phyloP scores from a whole-genome alignment of 2,797 vertebrate species.

The Microctenopoma lineatum region DNA sequence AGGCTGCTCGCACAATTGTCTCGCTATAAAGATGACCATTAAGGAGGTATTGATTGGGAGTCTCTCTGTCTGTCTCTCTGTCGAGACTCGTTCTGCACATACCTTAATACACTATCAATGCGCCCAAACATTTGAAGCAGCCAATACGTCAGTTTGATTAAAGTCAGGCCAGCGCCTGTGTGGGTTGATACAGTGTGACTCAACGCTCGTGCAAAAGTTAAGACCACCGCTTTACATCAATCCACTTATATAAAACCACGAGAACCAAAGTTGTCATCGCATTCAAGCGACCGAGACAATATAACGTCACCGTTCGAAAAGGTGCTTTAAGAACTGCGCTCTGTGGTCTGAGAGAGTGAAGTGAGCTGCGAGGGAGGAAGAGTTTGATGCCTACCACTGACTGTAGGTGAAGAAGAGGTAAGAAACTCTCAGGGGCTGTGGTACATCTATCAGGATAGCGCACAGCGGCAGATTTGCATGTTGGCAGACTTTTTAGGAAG shows the following conservation, averaged over 20 bases:
- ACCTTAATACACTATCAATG: conserved; percentile 24
- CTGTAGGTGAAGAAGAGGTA: conserved; percentile 50
- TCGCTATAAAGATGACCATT: conserved; percentile 67
- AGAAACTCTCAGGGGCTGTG: conserved; percentile 43
- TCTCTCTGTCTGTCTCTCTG: conserved; percentile 54
- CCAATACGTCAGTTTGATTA: conserved; percentile 22
- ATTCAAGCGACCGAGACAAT: neutral
- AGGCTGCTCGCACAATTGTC: conserved; percentile 39
- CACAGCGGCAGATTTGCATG: conserved; percentile 62
- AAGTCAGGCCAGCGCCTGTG: neutral
- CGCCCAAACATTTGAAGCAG: conserved; percentile 22
- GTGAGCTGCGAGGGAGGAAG: conserved; percentile 44
- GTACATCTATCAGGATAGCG: conserved; percentile 37
- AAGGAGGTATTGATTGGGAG: conserved; percentile 65
- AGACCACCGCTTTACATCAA: neutral
- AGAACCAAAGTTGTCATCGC: neutral
- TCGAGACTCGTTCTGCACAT: conserved; percentile 29
- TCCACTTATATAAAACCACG: neutral
- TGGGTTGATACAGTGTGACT: conserved; percentile 34
- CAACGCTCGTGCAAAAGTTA: conserved; percentile 6
- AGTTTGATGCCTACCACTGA: conserved; percentile 48
- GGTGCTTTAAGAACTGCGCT: conserved; percentile 15
- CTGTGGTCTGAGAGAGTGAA: conserved; percentile 33
- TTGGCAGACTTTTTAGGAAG: conserved; percentile 25
- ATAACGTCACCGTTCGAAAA: neutral